A percentile compares a stretch with the other conserved stretches of the same genome.
phyloP scores from a whole-genome alignment of 1,140 invertebrate species.

The Galendromus occidentalis region DNA sequence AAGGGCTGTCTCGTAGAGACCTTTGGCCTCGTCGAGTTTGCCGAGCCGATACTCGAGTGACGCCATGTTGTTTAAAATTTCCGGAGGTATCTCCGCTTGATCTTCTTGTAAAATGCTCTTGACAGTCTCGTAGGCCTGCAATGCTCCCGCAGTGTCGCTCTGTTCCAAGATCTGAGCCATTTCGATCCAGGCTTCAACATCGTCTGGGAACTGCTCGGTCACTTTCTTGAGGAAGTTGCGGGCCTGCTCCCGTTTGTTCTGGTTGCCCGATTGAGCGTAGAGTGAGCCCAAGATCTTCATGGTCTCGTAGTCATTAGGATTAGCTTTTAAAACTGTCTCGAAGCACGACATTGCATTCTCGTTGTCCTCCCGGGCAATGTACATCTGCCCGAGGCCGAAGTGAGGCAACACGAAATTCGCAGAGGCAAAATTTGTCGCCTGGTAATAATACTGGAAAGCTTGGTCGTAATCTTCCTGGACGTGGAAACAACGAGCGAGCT shows the following conservation, averaged over 20 bases:
- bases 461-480: conserved; percentile 90
- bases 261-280: conserved; percentile 73
- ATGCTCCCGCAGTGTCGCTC: conserved; percentile 58
- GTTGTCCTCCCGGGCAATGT: conserved; percentile 84
- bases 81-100: conserved; percentile 83
- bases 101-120: conserved; percentile 80
- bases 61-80: conserved; percentile 94
- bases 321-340: conserved; percentile 90
- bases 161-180: conserved; percentile 93
- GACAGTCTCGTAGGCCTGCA: conserved; percentile 80
- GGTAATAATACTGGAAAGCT: conserved; percentile 98
- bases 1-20: conserved; percentile 68
- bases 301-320: conserved; percentile 95
- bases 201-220: conserved; percentile 90
- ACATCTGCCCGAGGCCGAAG: conserved; percentile 98
- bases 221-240: conserved; percentile 43
- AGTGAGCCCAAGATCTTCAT: conserved; percentile 97
- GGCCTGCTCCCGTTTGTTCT: conserved; percentile 74
- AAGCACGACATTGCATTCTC: conserved; percentile 92
- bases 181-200: conserved; percentile 98
- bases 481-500: conserved; percentile 84
- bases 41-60: conserved; percentile 70
- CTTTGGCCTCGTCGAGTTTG: conserved; percentile 65
- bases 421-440: conserved; percentile 91
- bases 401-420: conserved; percentile 85